phyloP scores from a whole-genome alignment of 2,113 vertebrate genomes.

The Brachyhypopomus occidentalis region DNA sequence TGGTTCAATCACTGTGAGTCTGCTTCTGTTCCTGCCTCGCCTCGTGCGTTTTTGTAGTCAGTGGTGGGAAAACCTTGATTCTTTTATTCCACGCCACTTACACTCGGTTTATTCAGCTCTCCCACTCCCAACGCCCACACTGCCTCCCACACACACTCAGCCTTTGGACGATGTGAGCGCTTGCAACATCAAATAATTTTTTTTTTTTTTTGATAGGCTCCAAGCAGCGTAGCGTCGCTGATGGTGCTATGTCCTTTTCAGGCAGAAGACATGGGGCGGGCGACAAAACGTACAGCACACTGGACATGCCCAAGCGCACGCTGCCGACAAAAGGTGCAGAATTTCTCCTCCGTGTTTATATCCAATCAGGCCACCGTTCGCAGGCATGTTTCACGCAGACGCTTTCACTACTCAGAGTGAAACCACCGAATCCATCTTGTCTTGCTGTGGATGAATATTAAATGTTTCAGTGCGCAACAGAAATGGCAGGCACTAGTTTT shows the following conservation, averaged over 20 bases:
- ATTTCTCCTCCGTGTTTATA: neutral
- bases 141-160: conserved; percentile 37
- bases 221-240: conserved; percentile 8
- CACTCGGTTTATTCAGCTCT: conserved; percentile 44
- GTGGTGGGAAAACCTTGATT: conserved; percentile 48
- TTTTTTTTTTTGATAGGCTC: conserved; percentile 11
- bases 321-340: conserved; percentile 88
- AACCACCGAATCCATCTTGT: neutral
- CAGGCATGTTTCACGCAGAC: conserved; percentile 2
- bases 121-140: conserved; percentile 44
- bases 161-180: conserved; percentile 30
- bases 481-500: conserved; percentile 10
- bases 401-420: neutral
- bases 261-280: conserved; percentile 87
- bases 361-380: neutral
- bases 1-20: conserved; percentile 96
- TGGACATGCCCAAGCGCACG: conserved; percentile 87
- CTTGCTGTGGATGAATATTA: neutral
- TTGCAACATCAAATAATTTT: neutral
- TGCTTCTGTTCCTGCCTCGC: conserved; percentile 39
- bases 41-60: conserved; percentile 28
- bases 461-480: neutral
- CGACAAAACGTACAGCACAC: conserved; percentile 87
- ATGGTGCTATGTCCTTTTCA: conserved; percentile 68
- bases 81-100: conserved; percentile 46